Base-by-base conservation (phyloP, 2,888 invertebrate species). In the Selenia dentaria region DNA sequence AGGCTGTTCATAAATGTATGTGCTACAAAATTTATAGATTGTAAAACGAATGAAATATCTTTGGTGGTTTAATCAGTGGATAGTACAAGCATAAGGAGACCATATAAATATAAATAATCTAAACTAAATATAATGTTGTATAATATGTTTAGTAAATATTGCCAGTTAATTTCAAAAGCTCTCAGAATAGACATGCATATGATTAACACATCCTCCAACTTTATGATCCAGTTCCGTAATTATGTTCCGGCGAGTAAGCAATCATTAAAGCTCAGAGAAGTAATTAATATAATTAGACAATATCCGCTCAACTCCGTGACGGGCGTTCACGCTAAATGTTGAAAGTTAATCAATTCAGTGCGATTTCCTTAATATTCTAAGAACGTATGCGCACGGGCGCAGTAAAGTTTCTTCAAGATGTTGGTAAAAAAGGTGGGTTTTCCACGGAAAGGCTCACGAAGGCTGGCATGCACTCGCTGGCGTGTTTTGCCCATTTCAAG, bases 401-500 rank as follows among this genome's bases (percentile, higher is more conserved):
- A 59, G 59, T 59, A 13, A 16, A 6, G 36, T 64, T 59, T 59
- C 57, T 59, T 41, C 39, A 47, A 55, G 27, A 38, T 14, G 13
- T 22, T 8, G 2, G 26, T 3, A 54, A 54, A 68, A 69, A 70
- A 71, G 59, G 51, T 64, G 64, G 64, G 71, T 73, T 76, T 78
- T 72, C 69, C 59, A 58, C 45, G 64, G 70, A 82, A 74, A 70
- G 64, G 58, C 54, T 63, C 57, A 46, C 52, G 54, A 51, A 64
- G 66, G 64, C 50, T 49, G 56, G 61, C 59, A 59, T 64, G 70
- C 64, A 55, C 58, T 56, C 53, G 62, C 58, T 59, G 58, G 69
- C 74, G 61, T 74, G 73, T 62, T 80, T 72, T 76, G 75, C 68
- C 85, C 80, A 80, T 84, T 83, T 74, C 71, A 67, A 73, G 72